Evolutionary conservation across 1,140 invertebrate genomes (phyloP).

Genomic region (Ptiloglossa arizonensis): DNA sequence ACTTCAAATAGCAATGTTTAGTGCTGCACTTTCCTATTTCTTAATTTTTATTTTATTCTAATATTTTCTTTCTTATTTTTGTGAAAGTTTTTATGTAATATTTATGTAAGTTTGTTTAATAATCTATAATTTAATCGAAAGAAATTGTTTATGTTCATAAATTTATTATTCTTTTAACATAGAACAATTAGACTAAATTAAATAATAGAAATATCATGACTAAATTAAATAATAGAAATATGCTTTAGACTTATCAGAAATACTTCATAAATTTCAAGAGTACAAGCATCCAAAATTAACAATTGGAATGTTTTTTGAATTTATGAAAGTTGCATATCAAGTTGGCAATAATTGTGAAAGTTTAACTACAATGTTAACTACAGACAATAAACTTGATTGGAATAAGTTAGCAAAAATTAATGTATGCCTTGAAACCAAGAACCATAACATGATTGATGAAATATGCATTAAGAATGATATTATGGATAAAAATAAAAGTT

Average conservation of each 20-base stretch:
- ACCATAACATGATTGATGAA: slow-evolving; percentile 23
- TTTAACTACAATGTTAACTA: slow-evolving; percentile 82
- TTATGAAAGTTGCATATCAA: slow-evolving; percentile 88
- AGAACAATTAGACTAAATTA: slow-evolving; percentile 2
- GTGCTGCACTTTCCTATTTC: slow-evolving; percentile 18
- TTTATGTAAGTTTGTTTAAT: slow-evolving; percentile 7
- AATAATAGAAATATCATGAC: slow-evolving; percentile 13
- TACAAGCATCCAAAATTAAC: slow-evolving; percentile 78
- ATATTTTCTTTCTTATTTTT: slow-evolving; percentile 29
- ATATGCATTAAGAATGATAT: slow-evolving; percentile 7
- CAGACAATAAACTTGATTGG: slow-evolving; percentile 84
- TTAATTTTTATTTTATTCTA: slow-evolving; percentile 11
- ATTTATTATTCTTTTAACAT: slow-evolving; percentile 1
- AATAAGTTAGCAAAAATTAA: slow-evolving; percentile 82
- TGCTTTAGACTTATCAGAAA: slow-evolving; percentile 43
- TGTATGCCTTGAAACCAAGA: slow-evolving; percentile 65
- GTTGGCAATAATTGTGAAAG: slow-evolving; percentile 85
- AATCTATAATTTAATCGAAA: slow-evolving; percentile 4
- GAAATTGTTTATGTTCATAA: background rate
- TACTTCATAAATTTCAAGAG: slow-evolving; percentile 47
- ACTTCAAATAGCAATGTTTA: slow-evolving; percentile 19
- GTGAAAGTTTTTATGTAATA: slow-evolving; percentile 1
- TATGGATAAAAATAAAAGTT: slow-evolving; percentile 10
- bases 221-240: slow-evolving; percentile 17
- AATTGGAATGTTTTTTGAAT: slow-evolving; percentile 87